Conservation (phyloP, 2,113 vertebrate genomes). For the Oncorhynchus tshawytscha region DNA sequence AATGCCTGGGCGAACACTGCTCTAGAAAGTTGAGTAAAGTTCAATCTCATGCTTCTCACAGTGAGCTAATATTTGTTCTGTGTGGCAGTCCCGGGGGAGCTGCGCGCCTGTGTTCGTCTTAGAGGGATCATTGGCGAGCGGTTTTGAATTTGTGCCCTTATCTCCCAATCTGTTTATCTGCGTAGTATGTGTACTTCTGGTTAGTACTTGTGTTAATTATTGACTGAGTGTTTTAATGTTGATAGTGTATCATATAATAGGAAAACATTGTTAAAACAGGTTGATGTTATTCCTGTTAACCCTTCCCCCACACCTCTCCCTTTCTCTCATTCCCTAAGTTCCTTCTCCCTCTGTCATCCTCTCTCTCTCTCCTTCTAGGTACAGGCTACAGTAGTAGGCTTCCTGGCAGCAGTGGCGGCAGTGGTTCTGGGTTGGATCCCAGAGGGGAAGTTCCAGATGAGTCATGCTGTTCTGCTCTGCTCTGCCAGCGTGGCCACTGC, state of each 20-base stretch:
- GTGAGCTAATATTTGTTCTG: too few relatives aligned
- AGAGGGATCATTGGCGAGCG: too few relatives aligned
- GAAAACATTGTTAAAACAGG: neutral
- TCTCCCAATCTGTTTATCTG: neutral
- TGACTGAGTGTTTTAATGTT: too few relatives aligned
- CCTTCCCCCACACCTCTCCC: too few relatives aligned
- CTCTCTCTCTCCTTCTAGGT: constrained; percentile 70
- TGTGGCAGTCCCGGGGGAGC: too few relatives aligned
- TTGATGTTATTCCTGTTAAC: neutral
- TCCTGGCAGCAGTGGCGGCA: constrained; percentile 92
- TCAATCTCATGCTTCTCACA: too few relatives aligned
- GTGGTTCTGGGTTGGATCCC: constrained; percentile 93
- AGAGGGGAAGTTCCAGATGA: constrained; percentile 90
- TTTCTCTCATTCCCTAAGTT: neutral
- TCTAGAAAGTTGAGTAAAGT: too few relatives aligned
- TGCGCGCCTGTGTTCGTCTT: too few relatives aligned
- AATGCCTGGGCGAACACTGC: too few relatives aligned
- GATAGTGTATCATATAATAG: too few relatives aligned
- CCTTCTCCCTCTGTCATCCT: neutral
- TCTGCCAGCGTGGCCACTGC: constrained; percentile 95
- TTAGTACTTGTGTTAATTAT: too few relatives aligned
- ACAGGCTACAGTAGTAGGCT: constrained; percentile 94
- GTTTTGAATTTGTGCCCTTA: neutral
- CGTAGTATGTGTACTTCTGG: too few relatives aligned
- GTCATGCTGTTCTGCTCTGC: constrained; percentile 88